These are phyloP conservation scores for Pseudomugil gertrudae DNA, from an alignment of 2,797 vertebrate genomes.

Conservation along the genomic window DNA sequence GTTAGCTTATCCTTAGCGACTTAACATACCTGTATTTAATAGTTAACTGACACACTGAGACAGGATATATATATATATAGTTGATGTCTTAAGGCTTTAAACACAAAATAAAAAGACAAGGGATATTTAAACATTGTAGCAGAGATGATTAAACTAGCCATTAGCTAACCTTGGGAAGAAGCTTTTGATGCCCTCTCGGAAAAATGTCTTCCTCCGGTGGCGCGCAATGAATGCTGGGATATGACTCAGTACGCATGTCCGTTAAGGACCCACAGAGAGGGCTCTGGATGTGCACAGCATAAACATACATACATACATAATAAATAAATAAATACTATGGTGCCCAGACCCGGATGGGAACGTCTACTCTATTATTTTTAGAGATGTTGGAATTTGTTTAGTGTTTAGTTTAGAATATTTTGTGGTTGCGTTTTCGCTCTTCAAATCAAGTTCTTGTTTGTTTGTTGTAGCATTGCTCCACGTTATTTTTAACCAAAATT, in stretches of 20 bases:
- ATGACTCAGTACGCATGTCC: background rate
- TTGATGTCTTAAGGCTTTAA: accelerated
- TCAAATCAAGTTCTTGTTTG: background rate
- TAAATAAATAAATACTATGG: too few species aligned
- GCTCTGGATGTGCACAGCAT: too few species aligned
- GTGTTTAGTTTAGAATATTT: too few species aligned
- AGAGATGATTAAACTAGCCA: background rate
- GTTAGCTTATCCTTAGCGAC: constrained; percentile 19
- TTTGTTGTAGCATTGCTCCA: too few species aligned
- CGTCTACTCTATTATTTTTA: too few species aligned
- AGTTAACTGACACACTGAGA: background rate
- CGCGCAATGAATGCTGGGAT: constrained; percentile 76
- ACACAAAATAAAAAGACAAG: accelerated
- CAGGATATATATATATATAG: accelerated
- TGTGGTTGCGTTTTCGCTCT: too few species aligned
- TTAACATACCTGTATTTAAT: background rate
- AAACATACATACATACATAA: too few species aligned
- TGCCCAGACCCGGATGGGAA: too few species aligned
- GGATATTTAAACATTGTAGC: too few species aligned
- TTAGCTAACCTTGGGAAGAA: constrained; percentile 67
- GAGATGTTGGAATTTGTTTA: too few species aligned
- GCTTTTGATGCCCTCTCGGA: constrained; percentile 54
- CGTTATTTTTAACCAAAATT: too few species aligned
- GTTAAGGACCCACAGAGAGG: too few species aligned
- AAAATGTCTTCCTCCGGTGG: constrained; percentile 38